Base-by-base conservation (phyloP, 2,797 vertebrate species). In the Oreonectes daqikongensis region DNA sequence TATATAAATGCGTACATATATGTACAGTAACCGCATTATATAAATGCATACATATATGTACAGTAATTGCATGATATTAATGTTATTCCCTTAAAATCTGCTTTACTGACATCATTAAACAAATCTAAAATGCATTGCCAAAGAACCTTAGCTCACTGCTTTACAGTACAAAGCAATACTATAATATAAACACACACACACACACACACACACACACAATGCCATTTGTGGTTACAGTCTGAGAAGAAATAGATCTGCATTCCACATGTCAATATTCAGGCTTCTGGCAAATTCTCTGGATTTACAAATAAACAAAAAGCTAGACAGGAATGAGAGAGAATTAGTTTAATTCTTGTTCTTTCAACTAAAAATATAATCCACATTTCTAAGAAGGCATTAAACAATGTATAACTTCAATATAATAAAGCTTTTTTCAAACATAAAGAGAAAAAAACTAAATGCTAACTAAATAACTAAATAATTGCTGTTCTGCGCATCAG, bases 291-390 rank as follows among this genome's bases (percentile, higher is more conserved):
- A 79, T 81, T 86, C 81, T 69, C 82, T 44, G 68, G 66, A 81
- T 84, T 82, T 76, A 82, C 77, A 87, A 87, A 85, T 77, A 82
- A 79, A 69, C 75, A 86, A 83, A 85, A 71, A 81, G 67, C 59
- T 63, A 38, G 70, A 14, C 78, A 80, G 64, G 81, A 64, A 82
- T 73, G 64, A 73, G 66, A 75, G 24, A 70, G 52, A 69, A 60
- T 73, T 1, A 32, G 67, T 83, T 32, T 55, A 75, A 82, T 80
- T 75, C 50, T 42, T 32, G 6, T n/a, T 57, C 69, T 71, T 75
- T 75, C 26, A 67, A 67, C 52, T 75, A 75, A 66, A 75, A 75
- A 66, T 57, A 75, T 38, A 57, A 57, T 57, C 10, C 38, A 67
- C 38, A 59, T 46, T 66, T 67, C 50, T 46, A 42, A 42, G 26